Evolutionary conservation across 2,888 invertebrate species (phyloP).

Genomic region (Nemotelus pantherinus): DNA sequence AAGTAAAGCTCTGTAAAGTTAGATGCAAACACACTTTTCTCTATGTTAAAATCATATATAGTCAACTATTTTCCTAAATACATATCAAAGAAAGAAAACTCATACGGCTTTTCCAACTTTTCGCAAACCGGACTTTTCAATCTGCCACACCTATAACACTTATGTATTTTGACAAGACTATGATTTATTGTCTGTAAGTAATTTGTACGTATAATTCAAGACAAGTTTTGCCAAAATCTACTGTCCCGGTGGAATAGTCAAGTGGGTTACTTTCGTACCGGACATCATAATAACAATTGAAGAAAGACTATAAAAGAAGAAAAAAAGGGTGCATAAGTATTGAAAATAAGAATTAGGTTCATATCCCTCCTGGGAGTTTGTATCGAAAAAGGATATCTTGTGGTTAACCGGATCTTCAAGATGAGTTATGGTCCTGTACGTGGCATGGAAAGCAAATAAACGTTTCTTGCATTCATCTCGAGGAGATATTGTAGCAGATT

Average conservation of each 20-base stretch:
- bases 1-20: too few relatives aligned
- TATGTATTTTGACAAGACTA: conserved; percentile 61
- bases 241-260: conserved; percentile 38
- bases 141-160: conserved; percentile 50
- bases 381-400: conserved; percentile 34
- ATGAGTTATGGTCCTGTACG: conserved; percentile 38
- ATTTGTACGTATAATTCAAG: conserved; percentile 57
- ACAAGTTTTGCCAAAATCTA: conserved; percentile 30
- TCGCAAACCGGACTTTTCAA: too few relatives aligned
- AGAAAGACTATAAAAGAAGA: conserved; percentile 4
- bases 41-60: too few relatives aligned
- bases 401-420: conserved; percentile 44
- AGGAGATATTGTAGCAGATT: conserved; percentile 30
- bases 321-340: conserved; percentile 36
- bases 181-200: conserved; percentile 65
- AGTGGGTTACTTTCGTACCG: conserved; percentile 26
- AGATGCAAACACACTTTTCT: too few relatives aligned
- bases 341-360: conserved; percentile 12
- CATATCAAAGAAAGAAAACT: too few relatives aligned
- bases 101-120: too few relatives aligned
- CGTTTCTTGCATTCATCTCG: conserved; percentile 30
- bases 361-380: conserved; percentile 15
- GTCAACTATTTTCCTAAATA: too few relatives aligned
- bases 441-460: conserved; percentile 31
- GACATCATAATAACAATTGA: conserved; percentile 14